Evolutionary conservation across 2,888 invertebrate genomes (phyloP).

Genomic region (Rotaria socialis): DNA sequence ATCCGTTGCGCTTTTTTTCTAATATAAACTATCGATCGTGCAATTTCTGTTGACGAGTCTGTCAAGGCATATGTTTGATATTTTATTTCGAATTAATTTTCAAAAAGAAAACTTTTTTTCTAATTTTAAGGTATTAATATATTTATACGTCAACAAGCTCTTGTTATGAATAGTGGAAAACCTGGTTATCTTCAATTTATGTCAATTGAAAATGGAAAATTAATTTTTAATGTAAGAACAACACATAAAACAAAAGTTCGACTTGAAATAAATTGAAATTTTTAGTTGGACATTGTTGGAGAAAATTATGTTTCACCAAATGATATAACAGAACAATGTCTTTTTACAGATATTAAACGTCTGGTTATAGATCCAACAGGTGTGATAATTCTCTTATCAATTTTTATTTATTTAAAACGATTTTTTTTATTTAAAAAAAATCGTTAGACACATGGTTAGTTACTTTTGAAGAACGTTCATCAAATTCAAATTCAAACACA

Average conservation of each 20-base stretch:
- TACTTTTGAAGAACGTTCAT: conserved; percentile 22
- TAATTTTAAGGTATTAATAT: background rate
- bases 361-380: conserved; percentile 69
- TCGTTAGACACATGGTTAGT: background rate
- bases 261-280: background rate
- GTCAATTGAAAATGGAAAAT: conserved; percentile 64
- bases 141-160: conserved; percentile 57
- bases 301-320: conserved; percentile 70
- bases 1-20: too few species aligned
- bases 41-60: too few species aligned
- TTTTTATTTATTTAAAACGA: too few species aligned
- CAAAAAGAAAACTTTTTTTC: too few species aligned
- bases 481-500: background rate
- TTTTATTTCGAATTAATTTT: too few species aligned
- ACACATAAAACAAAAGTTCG: background rate
- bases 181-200: conserved; percentile 74
- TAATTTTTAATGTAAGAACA: conserved; percentile 69
- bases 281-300: conserved; percentile 66
- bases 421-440: conserved; percentile 48
- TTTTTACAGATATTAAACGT: conserved; percentile 67
- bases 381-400: conserved; percentile 56
- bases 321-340: conserved; percentile 63
- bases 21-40: too few species aligned
- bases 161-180: conserved; percentile 69
- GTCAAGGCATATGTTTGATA: too few species aligned